Conservation (phyloP, 2,888 invertebrate species). For the Melinaea menophilus region DNA sequence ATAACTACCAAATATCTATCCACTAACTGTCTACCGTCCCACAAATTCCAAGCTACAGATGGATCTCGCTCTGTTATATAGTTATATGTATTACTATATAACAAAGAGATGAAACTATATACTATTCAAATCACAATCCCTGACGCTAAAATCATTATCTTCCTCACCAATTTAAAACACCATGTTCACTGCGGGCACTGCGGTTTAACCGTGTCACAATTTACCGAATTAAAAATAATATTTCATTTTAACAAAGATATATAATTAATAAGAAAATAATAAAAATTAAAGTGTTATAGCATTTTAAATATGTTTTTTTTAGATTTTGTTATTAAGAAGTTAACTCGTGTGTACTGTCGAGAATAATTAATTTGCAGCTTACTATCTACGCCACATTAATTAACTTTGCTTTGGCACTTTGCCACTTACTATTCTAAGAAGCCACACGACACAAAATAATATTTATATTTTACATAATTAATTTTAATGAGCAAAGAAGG, state of each 20-base stretch:
- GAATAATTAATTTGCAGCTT: conserved; percentile 4
- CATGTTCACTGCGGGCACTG: conserved; percentile 20
- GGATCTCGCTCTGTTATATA: too few relatives aligned
- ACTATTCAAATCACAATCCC: too few relatives aligned
- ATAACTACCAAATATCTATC: too few relatives aligned
- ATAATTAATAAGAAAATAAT: too few relatives aligned
- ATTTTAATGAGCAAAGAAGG: conserved; percentile 19
- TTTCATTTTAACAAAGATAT: too few relatives aligned
- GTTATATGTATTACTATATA: background rate
- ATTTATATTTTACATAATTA: conserved; percentile 9
- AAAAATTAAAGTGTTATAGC: too few relatives aligned
- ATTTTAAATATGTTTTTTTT: too few relatives aligned
- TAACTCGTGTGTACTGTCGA: background rate
- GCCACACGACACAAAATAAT: background rate
- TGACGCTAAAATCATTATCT: background rate
- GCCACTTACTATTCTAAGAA: conserved; percentile 1
- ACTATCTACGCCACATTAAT: background rate
- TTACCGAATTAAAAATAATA: background rate
- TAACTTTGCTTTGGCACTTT: conserved; percentile 3
- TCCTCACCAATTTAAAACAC: conserved; percentile 7
- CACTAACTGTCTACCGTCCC: too few relatives aligned
- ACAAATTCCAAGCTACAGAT: too few relatives aligned
- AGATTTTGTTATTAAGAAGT: too few relatives aligned
- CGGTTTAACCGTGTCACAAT: conserved; percentile 4
- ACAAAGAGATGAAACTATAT: background rate